Conservation (phyloP, 2,113 vertebrate genomes). For the Mohoua ochrocephala region DNA sequence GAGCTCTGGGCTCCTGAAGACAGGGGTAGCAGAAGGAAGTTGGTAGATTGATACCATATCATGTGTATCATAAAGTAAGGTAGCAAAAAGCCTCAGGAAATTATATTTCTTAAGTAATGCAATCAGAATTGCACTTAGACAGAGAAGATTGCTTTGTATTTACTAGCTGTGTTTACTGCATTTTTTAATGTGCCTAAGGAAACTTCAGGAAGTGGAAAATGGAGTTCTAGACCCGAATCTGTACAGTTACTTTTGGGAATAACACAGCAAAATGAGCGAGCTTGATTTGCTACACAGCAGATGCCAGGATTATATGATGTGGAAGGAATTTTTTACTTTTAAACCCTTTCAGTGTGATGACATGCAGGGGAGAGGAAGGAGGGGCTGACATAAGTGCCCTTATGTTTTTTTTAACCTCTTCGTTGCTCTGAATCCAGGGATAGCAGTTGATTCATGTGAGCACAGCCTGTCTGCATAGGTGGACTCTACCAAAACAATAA, state of each 20-base stretch:
- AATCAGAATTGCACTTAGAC: slow-evolving; percentile 25
- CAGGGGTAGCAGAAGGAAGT: background rate
- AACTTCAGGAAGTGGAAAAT: slow-evolving; percentile 42
- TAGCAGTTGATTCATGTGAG: background rate
- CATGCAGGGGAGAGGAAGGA: slow-evolving; percentile 19
- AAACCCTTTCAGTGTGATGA: slow-evolving; percentile 46
- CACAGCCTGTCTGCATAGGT: background rate
- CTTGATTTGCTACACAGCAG: slow-evolving; percentile 46
- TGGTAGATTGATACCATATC: background rate
- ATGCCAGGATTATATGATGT: slow-evolving; percentile 63
- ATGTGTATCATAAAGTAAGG: slow-evolving; percentile 18
- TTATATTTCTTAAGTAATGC: slow-evolving; percentile 54
- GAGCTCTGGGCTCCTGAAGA: background rate
- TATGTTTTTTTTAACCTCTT: slow-evolving; percentile 40
- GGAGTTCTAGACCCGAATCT: slow-evolving; percentile 40
- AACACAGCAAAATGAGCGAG: slow-evolving; percentile 51
- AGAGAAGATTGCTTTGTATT: slow-evolving; percentile 44
- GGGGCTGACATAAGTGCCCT: background rate
- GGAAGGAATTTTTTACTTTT: slow-evolving; percentile 64
- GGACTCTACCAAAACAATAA: background rate
- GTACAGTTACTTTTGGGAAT: slow-evolving; percentile 62
- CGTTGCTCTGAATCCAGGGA: background rate
- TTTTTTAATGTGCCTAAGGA: slow-evolving; percentile 33
- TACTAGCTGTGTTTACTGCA: slow-evolving; percentile 36
- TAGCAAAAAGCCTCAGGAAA: slow-evolving; percentile 50